Base-by-base conservation (phyloP, 2,888 invertebrate genomes). In the Agrilus mali region DNA sequence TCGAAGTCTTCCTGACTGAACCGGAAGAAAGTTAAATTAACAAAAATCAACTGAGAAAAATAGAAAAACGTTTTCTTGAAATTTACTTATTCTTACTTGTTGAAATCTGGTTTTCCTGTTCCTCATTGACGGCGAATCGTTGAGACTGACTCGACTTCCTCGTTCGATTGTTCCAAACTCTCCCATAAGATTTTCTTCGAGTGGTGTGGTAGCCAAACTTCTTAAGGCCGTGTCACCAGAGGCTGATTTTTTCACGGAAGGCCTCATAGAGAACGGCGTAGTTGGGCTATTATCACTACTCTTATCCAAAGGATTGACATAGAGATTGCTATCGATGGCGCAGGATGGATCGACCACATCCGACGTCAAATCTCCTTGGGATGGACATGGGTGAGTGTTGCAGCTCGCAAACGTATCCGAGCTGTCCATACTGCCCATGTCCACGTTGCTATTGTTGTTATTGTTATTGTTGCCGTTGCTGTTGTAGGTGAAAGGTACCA, bases 361-460 rank as follows among this genome's bases (percentile, higher is more conserved):
- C n/a, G 66, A 65, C n/a, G 67, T 63, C 42, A 71, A 55, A 54
- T 72, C 71, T 42, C 67, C 70, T 55, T 64, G 86, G 59, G 89
- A 89, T 69, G 85, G 80, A 72, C 86, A 90, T 61, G 90, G 90
- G 74, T 93, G 92, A 61, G 94, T 93, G 73, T 90, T 86, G 74
- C 94, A 94, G 71, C 90, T 93, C 68, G 90, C 90, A 71, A 90
- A 95, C 55, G 94, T 94, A 70, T 94, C 94, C 61, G 90, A 85
- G 71, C 90, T 83, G 72, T 77, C 76, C 54, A 77, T 71, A 58
- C 75, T 76, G 50, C 73, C 75, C 58, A 74, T 55, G 49, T 75
- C 74, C 22, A 65, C 69, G 48, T 56, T 67, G 45, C 63, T 63
- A 49, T 67, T 60, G 48, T 60, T 63, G 45, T 55, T 55, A 38